Conservation (phyloP, 2,797 vertebrate genomes). For the Poecilia wingei region DNA sequence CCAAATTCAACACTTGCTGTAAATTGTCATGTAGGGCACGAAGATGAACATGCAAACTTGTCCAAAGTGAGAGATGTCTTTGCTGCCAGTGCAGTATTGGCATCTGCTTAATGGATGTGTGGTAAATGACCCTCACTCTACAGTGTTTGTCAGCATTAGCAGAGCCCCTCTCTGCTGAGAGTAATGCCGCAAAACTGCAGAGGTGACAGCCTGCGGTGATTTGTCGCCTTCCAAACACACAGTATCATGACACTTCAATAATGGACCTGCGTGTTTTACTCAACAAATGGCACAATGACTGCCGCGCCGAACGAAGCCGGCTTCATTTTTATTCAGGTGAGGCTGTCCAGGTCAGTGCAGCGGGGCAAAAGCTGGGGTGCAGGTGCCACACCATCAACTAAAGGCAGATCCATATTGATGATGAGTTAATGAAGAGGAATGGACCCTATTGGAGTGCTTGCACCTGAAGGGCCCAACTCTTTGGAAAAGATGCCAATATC, state of each 20-base stretch:
- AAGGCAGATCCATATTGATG: slow-evolving; percentile 80
- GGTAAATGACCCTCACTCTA: slow-evolving; percentile 77
- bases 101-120: slow-evolving; percentile 81
- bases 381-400: slow-evolving; percentile 84
- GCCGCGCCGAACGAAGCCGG: slow-evolving; percentile 62
- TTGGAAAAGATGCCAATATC: slow-evolving; percentile 66
- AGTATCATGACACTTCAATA: slow-evolving; percentile 75
- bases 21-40: slow-evolving; percentile 27
- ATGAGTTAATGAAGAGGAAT: slow-evolving; percentile 74
- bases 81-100: slow-evolving; percentile 70
- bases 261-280: slow-evolving; percentile 76
- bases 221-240: slow-evolving; percentile 74
- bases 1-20: slow-evolving; percentile 2
- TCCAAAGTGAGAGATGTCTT: slow-evolving; percentile 53
- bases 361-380: slow-evolving; percentile 80
- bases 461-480: slow-evolving; percentile 60
- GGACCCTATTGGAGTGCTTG: slow-evolving; percentile 50
- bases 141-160: slow-evolving; percentile 80
- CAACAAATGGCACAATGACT: slow-evolving; percentile 78
- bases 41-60: slow-evolving; percentile 50
- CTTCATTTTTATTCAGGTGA: slow-evolving; percentile 80
- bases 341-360: slow-evolving; percentile 82
- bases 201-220: slow-evolving; percentile 75
- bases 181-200: slow-evolving; percentile 74
- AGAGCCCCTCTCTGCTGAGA: slow-evolving; percentile 70